Percentiles rank a stretch among this genome's conserved stretches.
Conservation (phyloP, 2,113 vertebrate species). For the Paedocypris sp. region DNA sequence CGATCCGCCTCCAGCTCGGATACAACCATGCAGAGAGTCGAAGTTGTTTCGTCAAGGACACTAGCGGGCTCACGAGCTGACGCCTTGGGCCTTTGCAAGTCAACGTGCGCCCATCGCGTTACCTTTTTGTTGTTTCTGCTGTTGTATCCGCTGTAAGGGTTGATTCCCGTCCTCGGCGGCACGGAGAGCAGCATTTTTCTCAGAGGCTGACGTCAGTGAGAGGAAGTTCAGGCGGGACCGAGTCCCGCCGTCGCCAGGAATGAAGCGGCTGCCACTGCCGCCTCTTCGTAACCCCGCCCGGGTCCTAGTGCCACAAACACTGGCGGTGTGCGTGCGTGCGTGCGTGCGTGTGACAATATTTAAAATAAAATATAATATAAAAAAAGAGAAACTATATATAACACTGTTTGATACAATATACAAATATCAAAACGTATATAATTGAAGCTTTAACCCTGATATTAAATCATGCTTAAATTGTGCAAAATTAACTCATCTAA, state of each 20-base stretch:
- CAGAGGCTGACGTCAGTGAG: constrained; percentile 72
- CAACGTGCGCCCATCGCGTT: constrained; percentile 42
- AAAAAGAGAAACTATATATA: too few species aligned
- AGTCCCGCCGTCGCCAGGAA: constrained; percentile 29
- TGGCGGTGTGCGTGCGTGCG: too few species aligned
- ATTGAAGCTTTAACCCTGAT: too few species aligned
- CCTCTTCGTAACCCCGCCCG: neutral
- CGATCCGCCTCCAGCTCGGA: neutral
- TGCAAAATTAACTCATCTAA: too few species aligned
- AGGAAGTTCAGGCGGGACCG: constrained; percentile 62
- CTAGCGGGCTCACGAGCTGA: too few species aligned
- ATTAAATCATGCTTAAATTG: too few species aligned
- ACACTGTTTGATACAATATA: too few species aligned
- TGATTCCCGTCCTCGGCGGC: constrained; percentile 80
- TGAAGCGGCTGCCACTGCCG: constrained; percentile 25
- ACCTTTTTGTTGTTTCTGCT: constrained; percentile 86
- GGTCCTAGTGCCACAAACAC: constrained; percentile 40
- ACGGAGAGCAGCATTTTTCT: constrained; percentile 90
- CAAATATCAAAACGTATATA: too few species aligned
- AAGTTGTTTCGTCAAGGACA: constrained; percentile 64
- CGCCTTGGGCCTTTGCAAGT: too few species aligned
- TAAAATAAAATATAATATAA: too few species aligned
- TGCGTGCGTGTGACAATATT: too few species aligned
- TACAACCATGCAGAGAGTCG: constrained; percentile 27
- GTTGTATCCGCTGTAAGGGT: constrained; percentile 78